Conservation (phyloP, 2,113 vertebrate genomes). For the Tychaedon coryphoeus region DNA sequence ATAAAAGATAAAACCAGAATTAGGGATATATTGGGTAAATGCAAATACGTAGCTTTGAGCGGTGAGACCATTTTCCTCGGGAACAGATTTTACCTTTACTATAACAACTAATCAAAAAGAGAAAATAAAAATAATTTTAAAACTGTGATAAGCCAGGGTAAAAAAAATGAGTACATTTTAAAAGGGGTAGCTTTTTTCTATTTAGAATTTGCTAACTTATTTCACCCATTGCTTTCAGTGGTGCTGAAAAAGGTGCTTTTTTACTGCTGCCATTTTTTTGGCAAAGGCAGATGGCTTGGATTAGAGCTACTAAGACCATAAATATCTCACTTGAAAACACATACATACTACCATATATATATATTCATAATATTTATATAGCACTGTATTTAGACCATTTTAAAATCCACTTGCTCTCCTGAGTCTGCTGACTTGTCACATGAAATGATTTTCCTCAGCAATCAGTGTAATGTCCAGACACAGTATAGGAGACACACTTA, state of each 20-base stretch:
- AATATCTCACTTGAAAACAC: constrained; percentile 30
- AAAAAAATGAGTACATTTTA: background rate
- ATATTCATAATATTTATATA: constrained; percentile 51
- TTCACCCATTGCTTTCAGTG: background rate
- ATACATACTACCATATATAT: background rate
- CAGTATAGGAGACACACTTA: background rate
- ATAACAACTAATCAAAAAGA: background rate
- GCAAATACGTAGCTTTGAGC: background rate
- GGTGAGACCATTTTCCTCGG: background rate
- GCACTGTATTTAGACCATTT: constrained; percentile 29
- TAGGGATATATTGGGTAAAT: background rate
- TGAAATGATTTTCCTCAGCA: constrained; percentile 36
- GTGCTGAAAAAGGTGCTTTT: background rate
- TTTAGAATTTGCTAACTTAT: background rate
- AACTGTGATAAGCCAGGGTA: background rate
- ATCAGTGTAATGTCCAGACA: background rate
- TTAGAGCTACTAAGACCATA: constrained; percentile 35
- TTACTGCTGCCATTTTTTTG: constrained; percentile 21
- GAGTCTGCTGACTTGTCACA: background rate
- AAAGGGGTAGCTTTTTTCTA: background rate
- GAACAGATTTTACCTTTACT: constrained; percentile 3
- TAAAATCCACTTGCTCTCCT: constrained; percentile 54
- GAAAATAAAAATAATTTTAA: background rate
- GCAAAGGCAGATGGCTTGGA: constrained; percentile 12
- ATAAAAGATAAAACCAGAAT: constrained; percentile 3